These are phyloP conservation scores for Archips crataeganus DNA, from an alignment of 2,888 invertebrate genomes.

Conservation along the genomic window DNA sequence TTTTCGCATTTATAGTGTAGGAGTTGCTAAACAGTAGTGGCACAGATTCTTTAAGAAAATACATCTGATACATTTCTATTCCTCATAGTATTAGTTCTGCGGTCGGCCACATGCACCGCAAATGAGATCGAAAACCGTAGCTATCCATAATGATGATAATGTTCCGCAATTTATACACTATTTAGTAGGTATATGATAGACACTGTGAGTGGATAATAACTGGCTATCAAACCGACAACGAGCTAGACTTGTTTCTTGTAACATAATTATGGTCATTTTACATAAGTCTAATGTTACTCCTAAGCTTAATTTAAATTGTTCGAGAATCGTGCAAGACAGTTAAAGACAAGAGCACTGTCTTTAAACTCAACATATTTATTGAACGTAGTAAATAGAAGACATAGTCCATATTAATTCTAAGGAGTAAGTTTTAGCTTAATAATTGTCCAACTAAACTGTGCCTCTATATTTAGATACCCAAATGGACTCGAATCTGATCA, in stretches of 20 bases:
- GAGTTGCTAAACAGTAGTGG: no score
- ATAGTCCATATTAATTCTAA: no score
- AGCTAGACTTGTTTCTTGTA: neutral
- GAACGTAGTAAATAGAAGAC: no score
- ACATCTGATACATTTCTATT: no score
- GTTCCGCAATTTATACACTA: neutral
- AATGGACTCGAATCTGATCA: slow-evolving; percentile 5
- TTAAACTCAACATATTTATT: no score
- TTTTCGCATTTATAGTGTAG: no score
- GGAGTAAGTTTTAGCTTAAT: no score
- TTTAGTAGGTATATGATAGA: neutral
- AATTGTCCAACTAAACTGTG: neutral
- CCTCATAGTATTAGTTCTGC: no score
- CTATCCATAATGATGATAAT: neutral
- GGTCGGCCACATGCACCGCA: neutral
- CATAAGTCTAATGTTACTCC: neutral
- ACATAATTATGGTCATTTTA: neutral
- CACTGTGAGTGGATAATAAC: neutral
- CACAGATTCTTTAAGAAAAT: no score
- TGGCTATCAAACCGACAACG: neutral
- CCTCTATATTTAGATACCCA: neutral
- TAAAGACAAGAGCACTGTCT: no score
- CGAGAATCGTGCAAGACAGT: no score
- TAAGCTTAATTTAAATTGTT: no score
- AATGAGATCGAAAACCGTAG: neutral